phyloP scores from a whole-genome alignment of 2,888 invertebrate species.

The Metopia argyrocephala region DNA sequence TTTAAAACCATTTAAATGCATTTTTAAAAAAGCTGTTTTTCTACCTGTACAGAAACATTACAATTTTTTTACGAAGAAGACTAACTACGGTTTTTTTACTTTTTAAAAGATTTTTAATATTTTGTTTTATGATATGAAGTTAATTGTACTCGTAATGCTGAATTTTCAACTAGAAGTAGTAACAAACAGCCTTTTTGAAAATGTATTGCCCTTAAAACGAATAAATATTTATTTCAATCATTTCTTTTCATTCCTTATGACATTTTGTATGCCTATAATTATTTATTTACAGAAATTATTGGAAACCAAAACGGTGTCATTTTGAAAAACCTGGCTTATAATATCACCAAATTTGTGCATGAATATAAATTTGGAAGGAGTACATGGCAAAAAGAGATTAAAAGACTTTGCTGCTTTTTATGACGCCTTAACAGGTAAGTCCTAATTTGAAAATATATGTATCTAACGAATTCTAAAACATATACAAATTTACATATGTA shows the following conservation, averaged over 20 bases:
- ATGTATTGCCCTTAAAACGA: conserved; percentile 9
- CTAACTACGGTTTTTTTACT: background rate
- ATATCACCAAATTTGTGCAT: background rate
- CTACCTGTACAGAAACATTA: no score
- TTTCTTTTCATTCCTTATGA: conserved; percentile 8
- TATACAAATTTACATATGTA: no score
- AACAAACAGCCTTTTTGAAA: conserved; percentile 20
- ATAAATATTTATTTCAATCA: conserved; percentile 3
- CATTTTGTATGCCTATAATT: no score
- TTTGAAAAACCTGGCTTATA: background rate
- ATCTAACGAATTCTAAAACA: no score
- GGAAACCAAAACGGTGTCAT: no score
- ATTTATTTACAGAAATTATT: no score
- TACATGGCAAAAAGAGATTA: background rate
- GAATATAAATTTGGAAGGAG: no score
- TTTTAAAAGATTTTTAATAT: background rate
- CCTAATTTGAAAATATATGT: no score
- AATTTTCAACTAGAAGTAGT: conserved; percentile 21
- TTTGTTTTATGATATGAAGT: background rate
- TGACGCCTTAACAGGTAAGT: background rate
- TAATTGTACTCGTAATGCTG: conserved; percentile 14
- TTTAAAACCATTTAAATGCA: no score
- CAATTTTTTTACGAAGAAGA: background rate
- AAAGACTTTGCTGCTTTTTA: conserved; percentile 1
- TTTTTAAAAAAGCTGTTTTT: conserved; percentile 3